Evolutionary conservation across 2,888 invertebrate genomes (phyloP).

Genomic region (Hedya salicella): DNA sequence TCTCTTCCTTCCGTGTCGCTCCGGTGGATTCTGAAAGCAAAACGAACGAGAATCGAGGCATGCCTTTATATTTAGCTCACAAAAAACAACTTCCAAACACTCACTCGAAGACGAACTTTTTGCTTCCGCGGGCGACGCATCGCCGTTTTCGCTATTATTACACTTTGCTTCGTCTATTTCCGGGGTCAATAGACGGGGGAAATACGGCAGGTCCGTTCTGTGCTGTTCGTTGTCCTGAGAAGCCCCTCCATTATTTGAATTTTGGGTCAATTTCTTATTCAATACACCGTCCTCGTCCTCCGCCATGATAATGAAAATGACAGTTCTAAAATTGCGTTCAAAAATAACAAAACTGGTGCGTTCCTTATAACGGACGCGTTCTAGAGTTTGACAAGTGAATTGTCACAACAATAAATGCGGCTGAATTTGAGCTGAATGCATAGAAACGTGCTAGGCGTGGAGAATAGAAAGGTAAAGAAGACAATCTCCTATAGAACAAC

Average conservation of each 20-base stretch:
- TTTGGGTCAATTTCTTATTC: constrained; percentile 79
- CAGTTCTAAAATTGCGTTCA: constrained; percentile 62
- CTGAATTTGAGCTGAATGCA: no score
- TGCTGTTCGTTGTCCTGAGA: constrained; percentile 74
- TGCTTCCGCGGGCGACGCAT: constrained; percentile 66
- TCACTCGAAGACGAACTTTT: constrained; percentile 77
- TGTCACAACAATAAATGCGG: no score
- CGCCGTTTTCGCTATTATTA: constrained; percentile 74
- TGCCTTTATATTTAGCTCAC: constrained; percentile 73
- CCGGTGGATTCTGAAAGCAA: constrained; percentile 76
- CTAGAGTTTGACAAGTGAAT: not conserved
- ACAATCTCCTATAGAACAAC: no score
- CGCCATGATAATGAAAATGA: constrained; percentile 83
- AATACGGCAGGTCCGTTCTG: constrained; percentile 57
- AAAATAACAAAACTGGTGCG: constrained; percentile 49
- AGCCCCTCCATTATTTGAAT: constrained; percentile 70
- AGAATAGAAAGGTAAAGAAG: no score
- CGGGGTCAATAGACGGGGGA: constrained; percentile 65
- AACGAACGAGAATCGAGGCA: constrained; percentile 59
- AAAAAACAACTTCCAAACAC: constrained; percentile 81
- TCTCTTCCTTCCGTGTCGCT: constrained; percentile 87
- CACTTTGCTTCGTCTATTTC: constrained; percentile 81
- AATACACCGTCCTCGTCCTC: constrained; percentile 83
- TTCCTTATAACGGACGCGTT: constrained; percentile 20
- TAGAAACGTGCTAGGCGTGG: no score